Percentiles rank a stretch among this genome's conserved stretches.
Conservation (phyloP, 2,113 vertebrate genomes). For the Psittacara wagleri region DNA sequence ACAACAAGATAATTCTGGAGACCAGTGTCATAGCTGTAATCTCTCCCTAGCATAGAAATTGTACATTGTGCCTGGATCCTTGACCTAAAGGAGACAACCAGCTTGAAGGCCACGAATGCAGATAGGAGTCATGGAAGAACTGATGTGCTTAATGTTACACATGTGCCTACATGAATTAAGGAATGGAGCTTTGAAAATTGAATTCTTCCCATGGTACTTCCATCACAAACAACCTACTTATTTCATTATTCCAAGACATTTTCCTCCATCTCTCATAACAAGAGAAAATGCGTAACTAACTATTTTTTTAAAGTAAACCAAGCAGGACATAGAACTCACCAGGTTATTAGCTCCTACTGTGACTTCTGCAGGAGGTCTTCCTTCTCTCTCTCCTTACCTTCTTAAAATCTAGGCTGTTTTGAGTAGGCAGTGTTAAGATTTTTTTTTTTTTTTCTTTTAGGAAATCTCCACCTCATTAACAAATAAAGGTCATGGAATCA, state of each 20-base stretch:
- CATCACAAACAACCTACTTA: not conserved
- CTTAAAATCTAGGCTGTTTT: not conserved
- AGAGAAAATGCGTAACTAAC: not conserved
- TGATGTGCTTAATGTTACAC: not conserved
- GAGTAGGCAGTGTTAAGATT: not conserved
- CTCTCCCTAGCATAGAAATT: accelerated
- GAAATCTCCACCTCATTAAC: not conserved
- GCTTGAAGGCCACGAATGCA: not conserved
- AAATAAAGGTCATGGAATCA: not conserved
- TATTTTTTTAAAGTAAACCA: not conserved
- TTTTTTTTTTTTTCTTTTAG: not conserved
- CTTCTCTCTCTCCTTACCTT: not conserved
- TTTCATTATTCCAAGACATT: not conserved
- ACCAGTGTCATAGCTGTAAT: not conserved
- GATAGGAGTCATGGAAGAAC: accelerated
- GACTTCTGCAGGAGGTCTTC: not conserved
- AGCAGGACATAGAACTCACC: not conserved
- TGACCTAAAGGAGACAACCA: not conserved
- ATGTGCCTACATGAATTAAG: accelerated
- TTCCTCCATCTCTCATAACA: not conserved
- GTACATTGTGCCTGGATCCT: not conserved
- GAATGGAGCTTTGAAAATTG: not conserved
- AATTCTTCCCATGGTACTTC: not conserved
- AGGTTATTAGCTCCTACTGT: not conserved
- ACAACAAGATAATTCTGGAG: not conserved